Conservation (phyloP, 2,797 vertebrate genomes). For the Cephalopachus bancanus region DNA sequence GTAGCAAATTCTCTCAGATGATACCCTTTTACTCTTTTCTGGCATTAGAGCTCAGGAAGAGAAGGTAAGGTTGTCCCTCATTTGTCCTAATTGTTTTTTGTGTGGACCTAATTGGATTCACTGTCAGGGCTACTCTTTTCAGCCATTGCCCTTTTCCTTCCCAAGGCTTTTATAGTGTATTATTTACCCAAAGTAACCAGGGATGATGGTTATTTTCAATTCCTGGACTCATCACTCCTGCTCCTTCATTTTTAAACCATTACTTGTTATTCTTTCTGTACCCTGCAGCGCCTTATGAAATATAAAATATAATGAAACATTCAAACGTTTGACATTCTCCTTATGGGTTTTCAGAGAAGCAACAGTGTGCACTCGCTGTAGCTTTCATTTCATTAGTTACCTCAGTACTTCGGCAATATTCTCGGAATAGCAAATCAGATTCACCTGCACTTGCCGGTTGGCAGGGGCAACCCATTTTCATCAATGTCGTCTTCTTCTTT, state of each 20-base stretch:
- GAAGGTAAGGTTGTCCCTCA: background rate
- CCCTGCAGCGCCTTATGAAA: conserved; percentile 88
- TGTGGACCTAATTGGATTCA: conserved; percentile 42
- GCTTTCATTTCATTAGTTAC: conserved; percentile 86
- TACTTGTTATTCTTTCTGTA: conserved; percentile 86
- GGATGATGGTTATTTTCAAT: conserved; percentile 75
- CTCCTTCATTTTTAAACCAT: conserved; percentile 85
- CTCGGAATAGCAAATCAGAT: conserved; percentile 84
- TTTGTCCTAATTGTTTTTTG: background rate
- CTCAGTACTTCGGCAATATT: conserved; percentile 67
- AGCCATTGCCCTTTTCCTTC: background rate
- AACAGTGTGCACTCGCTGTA: conserved; percentile 74
- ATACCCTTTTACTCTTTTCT: background rate
- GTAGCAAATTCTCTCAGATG: background rate
- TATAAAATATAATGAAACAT: conserved; percentile 89
- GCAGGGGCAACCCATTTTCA: conserved; percentile 67
- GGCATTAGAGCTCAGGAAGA: background rate
- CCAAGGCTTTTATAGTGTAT: conserved; percentile 41
- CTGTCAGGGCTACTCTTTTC: conserved; percentile 30
- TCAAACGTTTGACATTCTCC: conserved; percentile 85
- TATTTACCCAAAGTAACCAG: conserved; percentile 74
- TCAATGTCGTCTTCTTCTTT: background rate
- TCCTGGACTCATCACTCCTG: conserved; percentile 71
- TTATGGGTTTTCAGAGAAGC: conserved; percentile 85
- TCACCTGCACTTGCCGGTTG: conserved; percentile 68